Evolutionary conservation across 30 jellyfish, hydroid and myxozoan genomes (phyloP), one percentile per base, ranked within the genome.

Genomic region (Aurelia aurita): DNA sequence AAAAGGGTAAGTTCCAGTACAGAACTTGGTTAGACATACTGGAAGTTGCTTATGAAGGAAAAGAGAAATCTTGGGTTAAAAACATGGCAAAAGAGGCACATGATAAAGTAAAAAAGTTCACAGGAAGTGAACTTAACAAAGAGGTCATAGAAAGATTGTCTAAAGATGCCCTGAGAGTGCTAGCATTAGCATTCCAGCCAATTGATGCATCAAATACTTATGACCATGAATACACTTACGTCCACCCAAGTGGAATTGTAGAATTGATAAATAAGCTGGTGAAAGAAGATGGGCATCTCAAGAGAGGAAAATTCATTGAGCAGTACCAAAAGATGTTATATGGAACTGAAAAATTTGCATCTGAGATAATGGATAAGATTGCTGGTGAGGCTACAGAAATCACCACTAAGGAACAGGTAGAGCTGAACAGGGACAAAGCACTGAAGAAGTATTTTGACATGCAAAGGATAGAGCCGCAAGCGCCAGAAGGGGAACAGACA

Each of bases 181-280:
- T 66, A 19, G 66, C 91, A 19, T 23, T 69, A 9, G 67, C 76
- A 8, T 29, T 87, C 23, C 82, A 66, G 21, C 96, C 96, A 11
- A 59, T 77, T 13, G 96, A 87, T 61, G 87, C 96, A 35, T 72
- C 91, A 0, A 79, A 79, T 63, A 79, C 85, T 8, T 87, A 87
- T 31, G 77, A 87, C 27, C 96, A 87, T 58, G 96, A 87, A 55
- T 87, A 87, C 62, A 70, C 88, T 2, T 67, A 70, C 29, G 58
- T 87, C 21, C 59, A 32, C 58, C 91, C 96, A 19, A 87, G 71
- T 35, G 58, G 45, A 20, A 43, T 87, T 5, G 22, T 3, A 2
- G 82, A 51, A 3, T 47, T 69, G 47, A 21, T 87, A 2, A 39
- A 55, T 16, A 21, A 68, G 57, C 35, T 87, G 49, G 21, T 63